Evolutionary conservation across 2,888 invertebrate genomes (phyloP), one percentile per base, ranked within the genome.

Genomic region (Frankliniella intonsa): DNA sequence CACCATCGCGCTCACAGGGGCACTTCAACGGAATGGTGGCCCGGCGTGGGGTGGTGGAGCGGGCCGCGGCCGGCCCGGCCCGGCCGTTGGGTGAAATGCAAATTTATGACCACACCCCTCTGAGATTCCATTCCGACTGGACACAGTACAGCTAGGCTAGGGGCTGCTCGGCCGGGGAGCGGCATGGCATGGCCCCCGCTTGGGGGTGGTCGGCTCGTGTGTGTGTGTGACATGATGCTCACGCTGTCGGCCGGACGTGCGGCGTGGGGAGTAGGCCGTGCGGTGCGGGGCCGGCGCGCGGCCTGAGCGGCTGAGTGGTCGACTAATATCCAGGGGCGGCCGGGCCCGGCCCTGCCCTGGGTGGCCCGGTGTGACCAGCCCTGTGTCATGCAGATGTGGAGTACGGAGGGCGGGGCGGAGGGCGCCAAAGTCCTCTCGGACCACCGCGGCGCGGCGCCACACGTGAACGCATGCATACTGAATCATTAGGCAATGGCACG

Each of bases 61-160:
- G 7, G 11, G 62, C 12, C 7, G 62, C 19, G 14, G 19, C 62
- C 62, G 17, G 14, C 14, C 38, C 38, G 38, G 38, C 38, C 38
- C 38, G 38, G 38, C 38, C 38, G 38, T 38, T 3, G 69, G 69
- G 25, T 25, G 69, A 22, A 76, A 76, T 76, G 69, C 69, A 76
- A 76, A 76, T 76, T 76, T 76, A 76, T 76, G 69, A 76, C 69
- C 69, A 25, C 69, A 76, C 69, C 22, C 22, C 69, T 25, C 69
- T 19, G 55, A 55, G 14, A 19, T 55, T 55, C 55, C 55, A 55
- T 55, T 55, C 55, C 55, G 55, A 55, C 55, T 55, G 55, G 55
- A 55, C 55, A 14, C 19, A 17, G n/a, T n/a, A n/a, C n/a, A n/a
- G n/a, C n/a, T n/a, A n/a, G n/a, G n/a, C n/a, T n/a, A n/a, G 19